These are phyloP conservation scores for Pipa parva DNA, from an alignment of 2,113 vertebrate species.

Conservation along the genomic window DNA sequence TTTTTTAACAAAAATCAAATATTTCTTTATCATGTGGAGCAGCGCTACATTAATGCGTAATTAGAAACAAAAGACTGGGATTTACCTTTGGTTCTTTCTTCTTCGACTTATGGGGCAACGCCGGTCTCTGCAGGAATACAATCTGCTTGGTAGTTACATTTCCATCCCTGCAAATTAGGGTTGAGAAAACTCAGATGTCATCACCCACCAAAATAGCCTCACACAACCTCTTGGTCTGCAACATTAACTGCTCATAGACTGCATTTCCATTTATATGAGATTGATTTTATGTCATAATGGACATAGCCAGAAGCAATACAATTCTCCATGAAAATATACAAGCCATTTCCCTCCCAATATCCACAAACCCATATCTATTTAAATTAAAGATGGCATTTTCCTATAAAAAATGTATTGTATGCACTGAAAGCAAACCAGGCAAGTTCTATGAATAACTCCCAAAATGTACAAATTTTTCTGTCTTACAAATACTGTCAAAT, in stretches of 20 bases:
- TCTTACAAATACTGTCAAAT: neutral
- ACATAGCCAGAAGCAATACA: neutral
- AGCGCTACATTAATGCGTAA: no score
- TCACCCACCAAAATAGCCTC: constrained; percentile 10
- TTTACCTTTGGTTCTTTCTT: constrained; percentile 88
- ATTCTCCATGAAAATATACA: constrained; percentile 10
- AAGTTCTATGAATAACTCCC: neutral
- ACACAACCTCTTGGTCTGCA: neutral
- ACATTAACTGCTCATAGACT: neutral
- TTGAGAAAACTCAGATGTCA: constrained; percentile 21
- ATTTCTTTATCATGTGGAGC: no score
- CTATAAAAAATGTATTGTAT: neutral
- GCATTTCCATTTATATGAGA: constrained; percentile 36
- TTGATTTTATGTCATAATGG: constrained; percentile 14
- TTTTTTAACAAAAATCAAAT: no score
- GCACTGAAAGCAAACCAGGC: neutral
- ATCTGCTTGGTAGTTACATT: constrained; percentile 94
- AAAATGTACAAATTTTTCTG: neutral
- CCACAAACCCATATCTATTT: constrained; percentile 8
- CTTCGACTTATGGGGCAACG: constrained; percentile 81
- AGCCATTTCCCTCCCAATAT: constrained; percentile 28
- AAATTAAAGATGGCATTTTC: constrained; percentile 11
- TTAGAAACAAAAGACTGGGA: constrained; percentile 21
- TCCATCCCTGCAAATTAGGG: constrained; percentile 78
- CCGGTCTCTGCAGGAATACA: constrained; percentile 94